These are phyloP conservation scores for Carduelis carduelis DNA, from an alignment of 2,797 vertebrate genomes.

Conservation along the genomic window DNA sequence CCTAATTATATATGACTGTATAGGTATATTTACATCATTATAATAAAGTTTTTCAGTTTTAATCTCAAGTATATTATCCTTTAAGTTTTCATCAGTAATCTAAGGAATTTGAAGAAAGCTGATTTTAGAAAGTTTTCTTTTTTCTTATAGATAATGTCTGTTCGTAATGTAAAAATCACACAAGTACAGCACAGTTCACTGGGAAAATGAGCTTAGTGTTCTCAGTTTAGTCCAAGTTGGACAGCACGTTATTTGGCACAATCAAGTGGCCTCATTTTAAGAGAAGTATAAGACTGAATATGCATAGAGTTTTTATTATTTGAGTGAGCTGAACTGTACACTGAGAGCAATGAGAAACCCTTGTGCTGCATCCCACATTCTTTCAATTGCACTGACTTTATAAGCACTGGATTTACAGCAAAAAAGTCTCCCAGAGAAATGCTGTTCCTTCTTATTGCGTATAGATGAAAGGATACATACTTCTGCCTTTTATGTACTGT, in stretches of 20 bases:
- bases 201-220: constrained; percentile 70
- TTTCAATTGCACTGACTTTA: constrained; percentile 32
- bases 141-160: constrained; percentile 39
- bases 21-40: neutral
- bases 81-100: neutral
- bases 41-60: neutral
- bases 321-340: neutral
- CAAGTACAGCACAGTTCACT: constrained; percentile 53
- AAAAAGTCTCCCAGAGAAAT: constrained; percentile 8
- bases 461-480: neutral
- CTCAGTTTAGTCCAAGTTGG: constrained; percentile 53
- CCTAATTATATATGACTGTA: neutral
- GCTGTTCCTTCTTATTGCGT: constrained; percentile 8
- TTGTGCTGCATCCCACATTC: neutral
- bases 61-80: neutral
- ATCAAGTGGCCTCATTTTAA: constrained; percentile 51
- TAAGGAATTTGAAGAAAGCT: neutral
- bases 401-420: constrained; percentile 30
- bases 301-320: constrained; percentile 70
- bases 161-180: constrained; percentile 50
- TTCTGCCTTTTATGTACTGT: neutral
- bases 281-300: constrained; percentile 54
- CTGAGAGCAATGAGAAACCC: constrained; percentile 48
- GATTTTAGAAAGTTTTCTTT: constrained; percentile 4
- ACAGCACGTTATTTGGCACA: constrained; percentile 70